These are phyloP conservation scores for Maniola jurtina DNA, from an alignment of 1,140 invertebrate genomes.

Conservation along the genomic window DNA sequence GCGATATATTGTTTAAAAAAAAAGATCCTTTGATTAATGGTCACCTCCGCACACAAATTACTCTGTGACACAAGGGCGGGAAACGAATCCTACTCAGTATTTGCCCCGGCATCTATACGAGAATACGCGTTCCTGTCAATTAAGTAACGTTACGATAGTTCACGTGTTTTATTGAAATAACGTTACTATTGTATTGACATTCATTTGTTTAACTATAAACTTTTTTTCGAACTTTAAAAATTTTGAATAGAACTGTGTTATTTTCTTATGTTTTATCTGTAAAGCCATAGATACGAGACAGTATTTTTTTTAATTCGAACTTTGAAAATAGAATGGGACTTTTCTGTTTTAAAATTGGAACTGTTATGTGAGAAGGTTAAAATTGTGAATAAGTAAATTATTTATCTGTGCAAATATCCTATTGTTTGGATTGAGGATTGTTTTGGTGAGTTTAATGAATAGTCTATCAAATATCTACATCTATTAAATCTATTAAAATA, in stretches of 20 bases:
- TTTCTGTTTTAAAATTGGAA: background rate
- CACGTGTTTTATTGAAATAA: background rate
- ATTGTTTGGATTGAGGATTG: background rate
- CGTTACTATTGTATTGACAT: background rate
- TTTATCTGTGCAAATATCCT: background rate
- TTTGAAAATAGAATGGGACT: too few relatives aligned
- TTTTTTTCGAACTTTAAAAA: background rate
- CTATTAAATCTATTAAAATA: too few relatives aligned
- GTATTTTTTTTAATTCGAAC: background rate
- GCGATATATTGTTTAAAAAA: background rate
- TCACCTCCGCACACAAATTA: constrained; percentile 14
- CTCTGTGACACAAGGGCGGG: constrained; percentile 51
- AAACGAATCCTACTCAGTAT: constrained; percentile 57
- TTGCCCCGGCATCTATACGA: constrained; percentile 49
- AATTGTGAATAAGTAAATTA: background rate
- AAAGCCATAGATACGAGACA: background rate
- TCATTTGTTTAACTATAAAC: too few relatives aligned
- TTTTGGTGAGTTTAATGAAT: background rate
- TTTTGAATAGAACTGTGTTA: background rate
- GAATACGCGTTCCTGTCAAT: constrained; percentile 40
- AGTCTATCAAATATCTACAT: too few relatives aligned
- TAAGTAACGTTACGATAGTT: constrained; percentile 27
- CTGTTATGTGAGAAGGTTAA: background rate
- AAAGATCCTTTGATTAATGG: constrained; percentile 3
- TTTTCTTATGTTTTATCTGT: background rate